These are phyloP conservation scores for Agonopterix alstromeriana DNA, from an alignment of 2,888 invertebrate genomes.

Conservation along the genomic window DNA sequence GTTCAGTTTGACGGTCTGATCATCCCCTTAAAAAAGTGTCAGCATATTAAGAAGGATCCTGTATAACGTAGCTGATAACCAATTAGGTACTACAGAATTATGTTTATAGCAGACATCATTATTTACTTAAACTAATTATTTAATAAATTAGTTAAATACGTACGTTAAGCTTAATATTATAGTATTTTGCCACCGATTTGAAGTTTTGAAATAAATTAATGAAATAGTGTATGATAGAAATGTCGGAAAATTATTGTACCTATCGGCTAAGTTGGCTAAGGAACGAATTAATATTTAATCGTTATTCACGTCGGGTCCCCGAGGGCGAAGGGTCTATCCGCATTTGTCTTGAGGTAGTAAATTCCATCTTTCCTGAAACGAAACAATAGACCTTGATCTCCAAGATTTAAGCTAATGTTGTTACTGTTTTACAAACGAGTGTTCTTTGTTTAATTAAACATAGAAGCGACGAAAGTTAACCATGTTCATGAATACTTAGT, in stretches of 20 bases:
- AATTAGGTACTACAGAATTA: too few relatives aligned
- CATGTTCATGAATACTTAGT: slow-evolving; percentile 36
- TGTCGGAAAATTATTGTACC: slow-evolving; percentile 46
- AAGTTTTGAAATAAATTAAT: too few relatives aligned
- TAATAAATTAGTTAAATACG: too few relatives aligned
- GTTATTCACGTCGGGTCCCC: slow-evolving; percentile 44
- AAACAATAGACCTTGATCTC: slow-evolving; percentile 47
- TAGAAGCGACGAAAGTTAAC: slow-evolving; percentile 31
- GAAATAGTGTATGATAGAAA: slow-evolving; percentile 22
- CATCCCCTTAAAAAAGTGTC: too few relatives aligned
- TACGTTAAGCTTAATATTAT: too few relatives aligned
- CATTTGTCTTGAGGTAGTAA: slow-evolving; percentile 73
- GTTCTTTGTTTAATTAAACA: slow-evolving; percentile 53
- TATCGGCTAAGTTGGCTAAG: slow-evolving; percentile 48
- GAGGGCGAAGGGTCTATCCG: slow-evolving; percentile 68
- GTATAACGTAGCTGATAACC: too few relatives aligned
- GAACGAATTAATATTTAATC: slow-evolving; percentile 41
- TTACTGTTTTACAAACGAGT: slow-evolving; percentile 39
- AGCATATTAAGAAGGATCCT: too few relatives aligned
- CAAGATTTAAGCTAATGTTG: slow-evolving; percentile 44
- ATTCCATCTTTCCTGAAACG: slow-evolving; percentile 73
- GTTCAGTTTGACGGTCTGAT: too few relatives aligned
- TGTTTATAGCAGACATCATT: too few relatives aligned
- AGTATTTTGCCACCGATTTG: too few relatives aligned
- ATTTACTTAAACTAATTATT: too few relatives aligned